Base-by-base conservation (phyloP, 2,113 vertebrate genomes). In the Picathartes gymnocephalus region DNA sequence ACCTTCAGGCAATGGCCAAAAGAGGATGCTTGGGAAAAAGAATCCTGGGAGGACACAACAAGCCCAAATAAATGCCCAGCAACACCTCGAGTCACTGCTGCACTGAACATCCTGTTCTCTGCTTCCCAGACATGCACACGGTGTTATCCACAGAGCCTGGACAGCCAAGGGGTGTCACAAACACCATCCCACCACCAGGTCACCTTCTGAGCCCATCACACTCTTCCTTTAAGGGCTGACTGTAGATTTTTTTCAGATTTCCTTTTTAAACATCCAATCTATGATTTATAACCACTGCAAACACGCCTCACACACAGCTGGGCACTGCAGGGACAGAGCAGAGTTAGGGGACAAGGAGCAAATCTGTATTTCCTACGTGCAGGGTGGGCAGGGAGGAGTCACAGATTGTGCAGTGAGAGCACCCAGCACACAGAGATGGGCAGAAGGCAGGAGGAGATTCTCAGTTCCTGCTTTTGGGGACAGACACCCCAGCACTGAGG, bases 331-430 rank as follows among this genome's bases (percentile, higher is more conserved):
- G 30, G 28, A 20, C 10, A 2, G 3, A 14, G 22, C 8, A 31
- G 11, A 45, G 4, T 18, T 4, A 15, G 25, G 10, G 18, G 51
- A 51, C 15, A 37, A 17, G 2, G 17, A 78, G 60, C 33, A 81
- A 61, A 42, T 7, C 10, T 37, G 6, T 0, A 42, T n/a, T 48
- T 51, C 18, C 74, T 7, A 6, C 0, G 0, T 2, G 1, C 35
- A 72, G 76, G 19, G 1, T 35, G 72, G 53, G 64, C 64, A 72
- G 57, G 47, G 57, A 70, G 10, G 21, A 66, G 7, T 2, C 28
- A 21, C 27, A 39, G 40, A 11, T 3, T 15, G 56, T 25, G 18
- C 45, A 40, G 61, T 5, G 15, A 31, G 30, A 57, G 42, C 51
- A 65, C 64, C 56, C 27, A 15, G 24, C 45, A 61, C 18, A 37